phyloP scores from a whole-genome alignment of 2,797 vertebrate genomes.

The Phaenicophaeus curvirostris region DNA sequence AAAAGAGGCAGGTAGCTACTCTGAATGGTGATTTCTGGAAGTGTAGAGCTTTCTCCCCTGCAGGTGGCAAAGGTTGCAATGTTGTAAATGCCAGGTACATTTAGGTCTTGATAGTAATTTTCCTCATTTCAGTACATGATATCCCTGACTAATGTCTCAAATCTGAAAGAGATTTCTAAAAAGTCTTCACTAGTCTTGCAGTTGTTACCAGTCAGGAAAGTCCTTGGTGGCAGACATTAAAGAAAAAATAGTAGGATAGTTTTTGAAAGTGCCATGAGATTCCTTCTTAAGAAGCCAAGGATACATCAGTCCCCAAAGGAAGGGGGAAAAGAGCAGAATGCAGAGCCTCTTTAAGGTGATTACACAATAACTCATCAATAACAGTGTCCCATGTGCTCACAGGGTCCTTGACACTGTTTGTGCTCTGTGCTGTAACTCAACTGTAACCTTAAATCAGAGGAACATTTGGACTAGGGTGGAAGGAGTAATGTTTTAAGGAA shows the following conservation, averaged over 20 bases:
- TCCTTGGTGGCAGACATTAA: not conserved
- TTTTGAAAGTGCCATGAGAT: not conserved
- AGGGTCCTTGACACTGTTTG: not conserved
- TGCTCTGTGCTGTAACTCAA: not conserved
- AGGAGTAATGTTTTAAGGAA: not conserved
- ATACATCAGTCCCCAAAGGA: not conserved
- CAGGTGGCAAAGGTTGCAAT: not conserved
- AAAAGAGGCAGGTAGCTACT: not conserved
- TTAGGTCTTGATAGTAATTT: not conserved
- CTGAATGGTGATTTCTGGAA: not conserved
- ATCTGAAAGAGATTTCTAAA: not conserved
- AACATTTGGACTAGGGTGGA: not conserved
- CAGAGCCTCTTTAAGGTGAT: not conserved
- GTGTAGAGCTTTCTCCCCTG: not conserved
- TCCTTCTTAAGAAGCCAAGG: not conserved
- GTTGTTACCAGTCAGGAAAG: not conserved
- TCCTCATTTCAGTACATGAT: not conserved
- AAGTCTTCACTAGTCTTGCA: not conserved
- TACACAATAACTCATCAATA: not conserved
- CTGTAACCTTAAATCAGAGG: not conserved
- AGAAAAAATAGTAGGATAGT: not conserved
- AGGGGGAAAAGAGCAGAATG: not conserved
- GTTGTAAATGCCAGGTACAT: not conserved
- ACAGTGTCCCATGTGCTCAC: not conserved
- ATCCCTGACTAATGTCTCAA: not conserved